Conservation (phyloP, 2,888 invertebrate species). For the Laspeyria flexula region DNA sequence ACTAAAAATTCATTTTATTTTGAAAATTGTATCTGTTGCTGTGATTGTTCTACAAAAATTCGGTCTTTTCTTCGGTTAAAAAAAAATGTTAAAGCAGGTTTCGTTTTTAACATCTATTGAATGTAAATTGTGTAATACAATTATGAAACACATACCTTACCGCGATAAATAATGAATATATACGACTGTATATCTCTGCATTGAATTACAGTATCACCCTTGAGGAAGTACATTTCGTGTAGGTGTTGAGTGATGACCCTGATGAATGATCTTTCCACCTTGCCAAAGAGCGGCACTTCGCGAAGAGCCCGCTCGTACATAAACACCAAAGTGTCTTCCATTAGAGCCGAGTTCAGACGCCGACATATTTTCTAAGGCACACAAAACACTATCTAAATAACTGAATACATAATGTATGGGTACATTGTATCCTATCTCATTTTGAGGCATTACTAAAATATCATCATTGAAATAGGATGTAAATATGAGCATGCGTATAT, state of each 20-base stretch:
- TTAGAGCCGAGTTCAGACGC: constrained; percentile 79
- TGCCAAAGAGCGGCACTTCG: constrained; percentile 83
- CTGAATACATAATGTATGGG: constrained; percentile 6
- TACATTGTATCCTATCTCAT: constrained; percentile 6
- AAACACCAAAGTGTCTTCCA: constrained; percentile 83
- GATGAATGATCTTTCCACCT: constrained; percentile 83
- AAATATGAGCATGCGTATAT: neutral
- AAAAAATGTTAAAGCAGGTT: too few species aligned
- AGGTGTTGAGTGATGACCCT: constrained; percentile 83
- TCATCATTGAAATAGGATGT: constrained; percentile 5
- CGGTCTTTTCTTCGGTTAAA: too few species aligned
- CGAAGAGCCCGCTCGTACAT: constrained; percentile 82
- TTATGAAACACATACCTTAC: constrained; percentile 80
- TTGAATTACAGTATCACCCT: constrained; percentile 79
- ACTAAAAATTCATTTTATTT: too few species aligned
- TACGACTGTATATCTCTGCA: constrained; percentile 77
- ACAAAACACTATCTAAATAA: constrained; percentile 12
- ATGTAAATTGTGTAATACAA: too few species aligned
- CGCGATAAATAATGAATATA: constrained; percentile 82
- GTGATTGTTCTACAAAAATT: too few species aligned
- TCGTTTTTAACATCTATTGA: too few species aligned
- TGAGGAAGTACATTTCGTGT: constrained; percentile 80
- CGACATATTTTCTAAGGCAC: constrained; percentile 72
- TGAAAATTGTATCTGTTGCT: too few species aligned
- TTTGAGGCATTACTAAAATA: constrained; percentile 5